These are phyloP conservation scores for Caenorhabditis tropicalis DNA, from an alignment of 1,140 invertebrate species.

Conservation along the genomic window DNA sequence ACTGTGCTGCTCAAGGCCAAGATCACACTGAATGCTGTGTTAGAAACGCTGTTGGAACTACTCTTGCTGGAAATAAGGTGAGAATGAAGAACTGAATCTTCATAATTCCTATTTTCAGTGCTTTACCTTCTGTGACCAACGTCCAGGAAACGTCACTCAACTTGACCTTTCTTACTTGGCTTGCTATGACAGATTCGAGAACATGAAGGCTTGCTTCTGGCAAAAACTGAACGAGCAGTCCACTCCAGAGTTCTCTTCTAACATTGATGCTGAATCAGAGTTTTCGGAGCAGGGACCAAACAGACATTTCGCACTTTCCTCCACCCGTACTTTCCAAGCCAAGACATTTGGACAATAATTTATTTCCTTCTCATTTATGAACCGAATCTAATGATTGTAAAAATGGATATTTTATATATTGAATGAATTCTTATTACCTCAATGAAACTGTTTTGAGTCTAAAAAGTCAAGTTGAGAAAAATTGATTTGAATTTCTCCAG, in stretches of 20 bases:
- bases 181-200: slow-evolving; percentile 58
- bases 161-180: slow-evolving; percentile 58
- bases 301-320: slow-evolving; percentile 1
- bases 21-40: slow-evolving; percentile 55
- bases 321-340: not conserved
- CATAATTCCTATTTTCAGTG: slow-evolving; percentile 52
- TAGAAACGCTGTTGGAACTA: slow-evolving; percentile 54
- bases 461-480: no score
- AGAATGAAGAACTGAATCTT: not conserved
- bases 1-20: slow-evolving; percentile 62
- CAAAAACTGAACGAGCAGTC: slow-evolving; percentile 16
- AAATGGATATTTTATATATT: not conserved
- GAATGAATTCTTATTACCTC: not conserved
- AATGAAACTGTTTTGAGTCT: not conserved
- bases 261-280: not conserved
- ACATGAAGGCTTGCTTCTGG: slow-evolving; percentile 61
- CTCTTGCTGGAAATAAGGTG: slow-evolving; percentile 52
- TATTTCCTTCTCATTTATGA: not conserved
- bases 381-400: slow-evolving; percentile 12
- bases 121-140: slow-evolving; percentile 69
- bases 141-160: slow-evolving; percentile 69
- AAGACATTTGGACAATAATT: slow-evolving; percentile 23
- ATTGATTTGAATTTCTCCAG: no score
- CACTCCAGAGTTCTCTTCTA: slow-evolving; percentile 12
- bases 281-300: slow-evolving; percentile 20